Evolutionary conservation across 2,113 vertebrate species (phyloP).

Genomic region (Cricetomys ansorgei): DNA sequence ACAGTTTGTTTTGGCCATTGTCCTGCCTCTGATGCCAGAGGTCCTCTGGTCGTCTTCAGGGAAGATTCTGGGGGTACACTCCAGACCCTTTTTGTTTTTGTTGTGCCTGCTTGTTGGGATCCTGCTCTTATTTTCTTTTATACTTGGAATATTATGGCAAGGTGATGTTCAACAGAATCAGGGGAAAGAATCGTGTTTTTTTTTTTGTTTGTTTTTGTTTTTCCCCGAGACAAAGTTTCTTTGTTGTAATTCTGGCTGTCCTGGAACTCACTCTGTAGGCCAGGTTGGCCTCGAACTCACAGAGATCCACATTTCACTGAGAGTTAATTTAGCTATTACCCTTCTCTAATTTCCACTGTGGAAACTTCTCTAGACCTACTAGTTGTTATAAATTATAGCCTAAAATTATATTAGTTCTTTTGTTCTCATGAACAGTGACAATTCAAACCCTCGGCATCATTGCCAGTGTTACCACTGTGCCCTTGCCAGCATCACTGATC

Average conservation of each 20-base stretch:
- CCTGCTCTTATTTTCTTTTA: neutral
- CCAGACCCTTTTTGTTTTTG: neutral
- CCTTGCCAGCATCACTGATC: neutral
- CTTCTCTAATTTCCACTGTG: neutral
- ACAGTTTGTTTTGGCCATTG: slow-evolving; percentile 26
- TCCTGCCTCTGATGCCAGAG: slow-evolving; percentile 9
- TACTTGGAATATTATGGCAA: neutral
- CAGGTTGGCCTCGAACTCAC: no score
- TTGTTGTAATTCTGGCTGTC: no score
- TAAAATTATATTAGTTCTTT: slow-evolving; percentile 21
- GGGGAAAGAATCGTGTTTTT: neutral
- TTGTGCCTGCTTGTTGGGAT: slow-evolving; percentile 6
- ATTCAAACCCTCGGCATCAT: slow-evolving; percentile 32
- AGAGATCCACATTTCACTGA: slow-evolving; percentile 20
- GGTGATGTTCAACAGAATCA: neutral
- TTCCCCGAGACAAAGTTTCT: no score
- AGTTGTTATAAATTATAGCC: neutral
- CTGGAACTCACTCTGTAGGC: no score
- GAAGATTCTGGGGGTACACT: neutral
- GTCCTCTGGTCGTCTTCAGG: slow-evolving; percentile 19
- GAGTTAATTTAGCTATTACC: neutral
- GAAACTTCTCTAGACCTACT: slow-evolving; percentile 1
- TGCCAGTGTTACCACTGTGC: neutral
- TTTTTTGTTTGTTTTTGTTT: no score
- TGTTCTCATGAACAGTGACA: neutral